A percentile compares a stretch with the other conserved stretches of the same genome.
Conservation (phyloP, 2,888 invertebrate species). For the Erpobdella octoculata region DNA sequence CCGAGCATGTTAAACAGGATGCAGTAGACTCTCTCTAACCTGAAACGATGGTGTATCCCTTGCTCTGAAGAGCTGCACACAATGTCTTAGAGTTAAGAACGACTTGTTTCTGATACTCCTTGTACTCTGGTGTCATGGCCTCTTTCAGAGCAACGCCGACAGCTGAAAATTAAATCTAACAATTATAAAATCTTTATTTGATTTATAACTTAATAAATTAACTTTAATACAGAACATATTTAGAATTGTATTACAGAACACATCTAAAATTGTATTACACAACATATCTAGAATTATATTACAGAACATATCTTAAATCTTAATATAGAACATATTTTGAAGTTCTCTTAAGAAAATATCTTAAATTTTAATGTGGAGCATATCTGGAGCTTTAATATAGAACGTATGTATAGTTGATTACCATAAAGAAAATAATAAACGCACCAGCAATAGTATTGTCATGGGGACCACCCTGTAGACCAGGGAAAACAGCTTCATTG, state of each 20-base stretch:
- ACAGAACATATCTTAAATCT: too few relatives aligned
- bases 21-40: slow-evolving; percentile 38
- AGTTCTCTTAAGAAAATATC: too few relatives aligned
- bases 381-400: too few relatives aligned
- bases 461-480: slow-evolving; percentile 93
- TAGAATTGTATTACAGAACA: background rate
- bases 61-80: slow-evolving; percentile 51
- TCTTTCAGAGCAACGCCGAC: slow-evolving; percentile 89
- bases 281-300: too few relatives aligned
- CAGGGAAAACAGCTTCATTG: slow-evolving; percentile 82
- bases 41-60: slow-evolving; percentile 48
- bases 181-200: background rate
- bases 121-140: slow-evolving; percentile 71
- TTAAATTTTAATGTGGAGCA: too few relatives aligned
- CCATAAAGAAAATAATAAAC: background rate
- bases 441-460: slow-evolving; percentile 90
- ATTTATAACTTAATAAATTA: too few relatives aligned
- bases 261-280: too few relatives aligned
- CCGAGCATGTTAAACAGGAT: background rate
- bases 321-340: too few relatives aligned
- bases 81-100: slow-evolving; percentile 71
- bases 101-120: slow-evolving; percentile 72
- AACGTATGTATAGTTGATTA: too few relatives aligned
- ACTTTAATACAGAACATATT: background rate
- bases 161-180: slow-evolving; percentile 40